phyloP scores from a whole-genome alignment of 1,140 invertebrate genomes.

The Papilio dardanus region DNA sequence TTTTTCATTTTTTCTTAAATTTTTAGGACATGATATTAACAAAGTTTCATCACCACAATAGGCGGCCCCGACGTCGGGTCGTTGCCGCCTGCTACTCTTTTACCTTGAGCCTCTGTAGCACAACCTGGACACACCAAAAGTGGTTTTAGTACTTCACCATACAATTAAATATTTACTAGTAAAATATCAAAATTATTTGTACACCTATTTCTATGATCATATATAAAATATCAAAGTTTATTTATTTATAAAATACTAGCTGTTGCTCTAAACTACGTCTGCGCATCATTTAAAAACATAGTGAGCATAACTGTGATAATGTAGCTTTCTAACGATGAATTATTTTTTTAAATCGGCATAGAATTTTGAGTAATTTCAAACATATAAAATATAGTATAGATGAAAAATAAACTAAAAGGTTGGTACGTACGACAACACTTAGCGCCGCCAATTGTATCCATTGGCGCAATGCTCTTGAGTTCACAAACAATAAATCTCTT shows the following conservation, averaged over 20 bases:
- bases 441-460: constrained; percentile 45
- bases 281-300: too few species aligned
- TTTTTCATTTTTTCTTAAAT: constrained; percentile 35
- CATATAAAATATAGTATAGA: too few species aligned
- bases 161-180: constrained; percentile 41
- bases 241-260: too few species aligned
- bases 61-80: constrained; percentile 57
- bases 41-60: constrained; percentile 72
- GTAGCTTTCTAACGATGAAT: too few species aligned
- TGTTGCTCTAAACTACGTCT: too few species aligned
- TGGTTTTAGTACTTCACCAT: too few species aligned
- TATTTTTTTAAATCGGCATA: too few species aligned
- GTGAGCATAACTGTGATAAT: too few species aligned
- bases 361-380: too few species aligned
- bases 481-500: constrained; percentile 75
- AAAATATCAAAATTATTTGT: neutral
- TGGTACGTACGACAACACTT: constrained; percentile 63
- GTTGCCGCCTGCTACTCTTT: constrained; percentile 40
- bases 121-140: constrained; percentile 70
- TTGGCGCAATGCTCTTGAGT: constrained; percentile 65
- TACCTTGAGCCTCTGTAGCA: constrained; percentile 47
- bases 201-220: neutral
- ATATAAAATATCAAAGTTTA: too few species aligned
- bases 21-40: constrained; percentile 47
- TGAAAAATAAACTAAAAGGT: neutral